Evolutionary conservation across 2,888 invertebrate genomes (phyloP).

Genomic region (Acanthoscelides obtectus): DNA sequence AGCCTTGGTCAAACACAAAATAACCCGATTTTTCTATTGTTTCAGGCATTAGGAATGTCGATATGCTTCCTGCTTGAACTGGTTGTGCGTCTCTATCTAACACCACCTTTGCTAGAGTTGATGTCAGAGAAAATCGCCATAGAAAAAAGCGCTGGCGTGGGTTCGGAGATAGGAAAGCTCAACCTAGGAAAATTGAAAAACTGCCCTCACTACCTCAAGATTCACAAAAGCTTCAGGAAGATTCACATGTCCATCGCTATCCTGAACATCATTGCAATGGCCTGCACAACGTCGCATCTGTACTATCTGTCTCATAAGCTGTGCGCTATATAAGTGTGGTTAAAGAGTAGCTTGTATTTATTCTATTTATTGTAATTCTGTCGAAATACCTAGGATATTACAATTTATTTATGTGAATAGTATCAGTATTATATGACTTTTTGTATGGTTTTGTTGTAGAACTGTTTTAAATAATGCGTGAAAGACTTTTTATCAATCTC

Average conservation of each 20-base stretch:
- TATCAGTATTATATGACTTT: background rate
- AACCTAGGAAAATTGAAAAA: slow-evolving; percentile 66
- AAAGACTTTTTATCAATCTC: background rate
- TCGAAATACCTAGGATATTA: background rate
- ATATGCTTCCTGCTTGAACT: slow-evolving; percentile 69
- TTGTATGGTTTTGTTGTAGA: background rate
- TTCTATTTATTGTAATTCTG: background rate
- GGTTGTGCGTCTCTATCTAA: slow-evolving; percentile 69
- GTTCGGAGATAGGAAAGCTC: slow-evolving; percentile 72
- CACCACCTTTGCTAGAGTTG: slow-evolving; percentile 67
- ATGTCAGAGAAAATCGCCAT: slow-evolving; percentile 71
- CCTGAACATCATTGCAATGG: slow-evolving; percentile 70
- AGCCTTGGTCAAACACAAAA: background rate
- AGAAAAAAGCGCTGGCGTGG: slow-evolving; percentile 71
- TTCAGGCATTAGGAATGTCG: slow-evolving; percentile 61
- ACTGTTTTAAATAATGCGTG: background rate
- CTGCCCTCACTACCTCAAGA: slow-evolving; percentile 74
- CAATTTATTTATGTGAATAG: background rate
- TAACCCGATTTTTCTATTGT: slow-evolving; percentile 35
- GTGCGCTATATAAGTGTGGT: slow-evolving; percentile 18
- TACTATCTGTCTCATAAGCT: slow-evolving; percentile 52
- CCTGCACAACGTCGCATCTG: slow-evolving; percentile 63
- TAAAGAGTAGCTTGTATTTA: background rate
- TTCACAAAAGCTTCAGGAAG: slow-evolving; percentile 69
- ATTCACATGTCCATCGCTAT: slow-evolving; percentile 76